Base-by-base conservation (phyloP, 1,140 invertebrate species). In the Eumeta japonica region DNA sequence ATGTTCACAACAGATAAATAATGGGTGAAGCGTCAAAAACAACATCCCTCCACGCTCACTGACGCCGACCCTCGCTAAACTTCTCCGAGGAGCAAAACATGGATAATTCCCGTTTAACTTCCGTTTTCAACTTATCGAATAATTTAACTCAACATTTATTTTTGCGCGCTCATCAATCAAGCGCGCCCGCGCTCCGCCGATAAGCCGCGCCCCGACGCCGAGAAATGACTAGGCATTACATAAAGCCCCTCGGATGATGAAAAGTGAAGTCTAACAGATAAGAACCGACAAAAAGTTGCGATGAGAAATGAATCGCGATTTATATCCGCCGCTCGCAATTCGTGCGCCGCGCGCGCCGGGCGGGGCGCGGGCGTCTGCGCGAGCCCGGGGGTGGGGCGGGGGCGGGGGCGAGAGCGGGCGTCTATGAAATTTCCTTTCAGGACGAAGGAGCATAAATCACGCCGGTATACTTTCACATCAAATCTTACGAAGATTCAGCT, bases 61-160 rank as follows among this genome's bases (percentile, higher is more conserved):
- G n/a, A n/a, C n/a, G n/a, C n/a, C n/a, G n/a, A n/a, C n/a, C n/a
- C n/a, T n/a, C n/a, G n/a, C n/a, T n/a, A n/a, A n/a, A n/a, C n/a
- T n/a, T n/a, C n/a, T n/a, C n/a, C n/a, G n/a, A n/a, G n/a, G n/a
- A 63, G 63, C 57, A 67, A 65, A 63, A 68, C 65, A 68, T 70
- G 75, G 74, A 77, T 77, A 75, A 77, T 73, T 75, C 70, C 66
- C 71, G 65, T 73, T 77, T 75, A 77, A 77, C 75, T 77, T 77
- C 71, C 75, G 72, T 75, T 75, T 66, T 58, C 67, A 77, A 77
- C 75, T 77, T 75, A 77, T 77, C 75, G 75, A 77, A 77, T 77
- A 77, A 77, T 77, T 77, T 77, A 77, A 77, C 70, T 75, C 66
- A 75, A 72, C 72, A 75, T 77, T 77, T 77, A 77, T 77, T 76